phyloP scores from a whole-genome alignment of 2,113 vertebrate species.

The Boleophthalmus pectinirostris region DNA sequence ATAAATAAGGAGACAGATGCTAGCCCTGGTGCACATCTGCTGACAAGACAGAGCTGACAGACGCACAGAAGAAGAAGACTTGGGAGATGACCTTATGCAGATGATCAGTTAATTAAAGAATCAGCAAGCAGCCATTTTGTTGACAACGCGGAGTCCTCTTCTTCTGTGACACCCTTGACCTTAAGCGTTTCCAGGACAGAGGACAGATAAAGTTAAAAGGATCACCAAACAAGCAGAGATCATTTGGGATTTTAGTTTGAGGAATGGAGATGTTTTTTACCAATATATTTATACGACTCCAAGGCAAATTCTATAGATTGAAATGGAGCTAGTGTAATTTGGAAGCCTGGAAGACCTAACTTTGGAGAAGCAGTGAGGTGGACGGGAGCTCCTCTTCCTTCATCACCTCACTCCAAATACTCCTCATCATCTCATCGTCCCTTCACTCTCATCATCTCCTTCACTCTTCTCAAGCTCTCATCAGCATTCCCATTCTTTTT shows the following conservation, averaged over 20 bases:
- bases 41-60: slow-evolving; percentile 25
- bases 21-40: slow-evolving; percentile 6
- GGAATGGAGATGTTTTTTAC: background rate
- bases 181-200: background rate
- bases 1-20: slow-evolving; percentile 19
- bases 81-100: background rate
- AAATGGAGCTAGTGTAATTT: too few relatives aligned
- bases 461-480: too few relatives aligned
- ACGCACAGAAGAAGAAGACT: background rate
- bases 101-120: slow-evolving; percentile 6
- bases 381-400: too few relatives aligned
- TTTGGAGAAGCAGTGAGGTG: too few relatives aligned
- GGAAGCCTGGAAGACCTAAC: too few relatives aligned
- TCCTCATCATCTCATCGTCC: too few relatives aligned
- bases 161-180: background rate
- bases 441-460: too few relatives aligned
- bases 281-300: too few relatives aligned
- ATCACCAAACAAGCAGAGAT: background rate
- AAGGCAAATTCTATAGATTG: too few relatives aligned
- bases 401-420: too few relatives aligned
- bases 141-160: background rate
- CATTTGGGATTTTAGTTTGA: background rate
- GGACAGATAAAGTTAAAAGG: background rate
- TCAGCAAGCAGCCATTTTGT: background rate
- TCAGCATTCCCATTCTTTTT: too few relatives aligned